These are phyloP conservation scores for Taeniopygia guttata DNA, from an alignment of 2,797 vertebrate genomes.

Conservation along the genomic window DNA sequence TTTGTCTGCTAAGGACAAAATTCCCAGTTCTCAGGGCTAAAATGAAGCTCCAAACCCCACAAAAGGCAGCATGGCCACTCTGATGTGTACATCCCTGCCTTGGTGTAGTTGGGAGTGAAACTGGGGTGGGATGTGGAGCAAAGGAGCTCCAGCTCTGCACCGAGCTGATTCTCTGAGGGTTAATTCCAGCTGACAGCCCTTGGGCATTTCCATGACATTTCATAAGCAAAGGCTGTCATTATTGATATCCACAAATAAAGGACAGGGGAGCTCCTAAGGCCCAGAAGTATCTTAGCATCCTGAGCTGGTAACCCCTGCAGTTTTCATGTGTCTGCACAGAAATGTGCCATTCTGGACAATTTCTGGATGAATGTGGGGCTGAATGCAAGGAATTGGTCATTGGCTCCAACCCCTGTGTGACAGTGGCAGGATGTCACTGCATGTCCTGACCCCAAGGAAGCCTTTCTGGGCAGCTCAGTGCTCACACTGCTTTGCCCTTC, in stretches of 20 bases:
- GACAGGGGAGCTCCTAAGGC: background rate
- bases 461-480: background rate
- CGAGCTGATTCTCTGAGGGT: background rate
- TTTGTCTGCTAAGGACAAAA: background rate
- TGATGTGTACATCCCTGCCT: background rate
- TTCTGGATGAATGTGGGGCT: fast-evolving
- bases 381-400: background rate
- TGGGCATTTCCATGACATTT: background rate
- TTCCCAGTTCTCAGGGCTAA: background rate
- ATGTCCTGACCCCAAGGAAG: background rate
- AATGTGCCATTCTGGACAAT: background rate
- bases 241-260: background rate
- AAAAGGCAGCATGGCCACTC: background rate
- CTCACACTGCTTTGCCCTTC: background rate
- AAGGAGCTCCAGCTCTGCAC: background rate
- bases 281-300: background rate
- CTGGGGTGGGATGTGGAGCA: background rate
- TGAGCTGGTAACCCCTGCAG: no score
- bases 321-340: background rate
- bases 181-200: background rate
- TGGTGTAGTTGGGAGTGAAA: background rate
- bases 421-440: background rate
- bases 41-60: background rate
- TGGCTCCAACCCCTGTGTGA: background rate
- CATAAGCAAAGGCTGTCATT: background rate